These are phyloP conservation scores for Lymantria dispar DNA, from an alignment of 2,888 invertebrate genomes.

Conservation along the genomic window DNA sequence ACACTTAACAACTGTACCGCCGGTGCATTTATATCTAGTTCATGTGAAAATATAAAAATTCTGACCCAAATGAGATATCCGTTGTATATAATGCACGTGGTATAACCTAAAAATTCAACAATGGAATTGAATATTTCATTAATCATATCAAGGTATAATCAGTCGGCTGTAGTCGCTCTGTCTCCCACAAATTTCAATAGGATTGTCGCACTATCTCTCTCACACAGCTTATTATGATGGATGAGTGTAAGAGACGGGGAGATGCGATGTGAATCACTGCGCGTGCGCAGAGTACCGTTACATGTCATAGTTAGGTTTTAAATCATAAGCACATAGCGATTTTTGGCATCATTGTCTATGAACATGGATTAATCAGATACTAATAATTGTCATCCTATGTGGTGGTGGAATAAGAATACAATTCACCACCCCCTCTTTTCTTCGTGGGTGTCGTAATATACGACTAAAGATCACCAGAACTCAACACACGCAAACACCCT, in stretches of 20 bases:
- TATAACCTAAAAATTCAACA: constrained; percentile 10
- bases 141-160: constrained; percentile 47
- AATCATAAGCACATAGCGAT: constrained; percentile 21
- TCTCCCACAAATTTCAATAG: constrained; percentile 62
- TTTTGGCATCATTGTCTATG: too few relatives aligned
- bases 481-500: too few relatives aligned
- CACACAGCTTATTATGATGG: constrained; percentile 8
- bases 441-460: too few relatives aligned
- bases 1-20: not conserved
- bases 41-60: constrained; percentile 14
- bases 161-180: constrained; percentile 39
- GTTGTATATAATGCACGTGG: constrained; percentile 16
- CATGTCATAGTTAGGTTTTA: constrained; percentile 36
- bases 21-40: not conserved
- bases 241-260: constrained; percentile 32
- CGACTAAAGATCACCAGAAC: too few relatives aligned
- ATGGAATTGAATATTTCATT: constrained; percentile 43
- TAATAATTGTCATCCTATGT: too few relatives aligned
- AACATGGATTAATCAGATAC: too few relatives aligned
- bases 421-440: too few relatives aligned
- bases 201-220: constrained; percentile 56
- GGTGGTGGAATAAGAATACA: too few relatives aligned
- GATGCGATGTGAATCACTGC: constrained; percentile 42
- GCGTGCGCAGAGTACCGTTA: constrained; percentile 62
- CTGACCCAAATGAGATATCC: constrained; percentile 26